A percentile compares a stretch with the other conserved stretches of the same genome.
These are phyloP conservation scores for Acronicta alni DNA, from an alignment of 2,888 invertebrate genomes.

Conservation along the genomic window DNA sequence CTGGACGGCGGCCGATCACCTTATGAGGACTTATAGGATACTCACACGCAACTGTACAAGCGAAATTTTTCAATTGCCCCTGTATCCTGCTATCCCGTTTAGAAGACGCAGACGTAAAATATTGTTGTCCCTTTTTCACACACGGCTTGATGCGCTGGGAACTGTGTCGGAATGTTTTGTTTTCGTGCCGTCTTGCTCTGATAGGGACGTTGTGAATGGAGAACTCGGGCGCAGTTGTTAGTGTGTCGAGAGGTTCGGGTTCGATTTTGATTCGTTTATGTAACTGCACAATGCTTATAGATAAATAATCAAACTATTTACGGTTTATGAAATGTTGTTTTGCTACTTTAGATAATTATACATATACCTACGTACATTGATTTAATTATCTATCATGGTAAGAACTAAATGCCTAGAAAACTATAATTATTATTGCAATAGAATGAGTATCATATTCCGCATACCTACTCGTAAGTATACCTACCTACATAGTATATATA, in stretches of 20 bases:
- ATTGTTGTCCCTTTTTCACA: slow-evolving; percentile 67
- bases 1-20: slow-evolving; percentile 61
- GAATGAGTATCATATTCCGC: too few relatives aligned
- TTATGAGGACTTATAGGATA: slow-evolving; percentile 69
- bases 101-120: slow-evolving; percentile 59
- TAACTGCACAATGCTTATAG: background rate
- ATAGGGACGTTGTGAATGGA: slow-evolving; percentile 79
- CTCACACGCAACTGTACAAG: slow-evolving; percentile 69
- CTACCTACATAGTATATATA: too few relatives aligned
- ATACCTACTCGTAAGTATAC: too few relatives aligned
- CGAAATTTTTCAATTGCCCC: slow-evolving; percentile 78
- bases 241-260: slow-evolving; percentile 54
- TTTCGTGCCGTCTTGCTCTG: slow-evolving; percentile 84
- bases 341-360: too few relatives aligned
- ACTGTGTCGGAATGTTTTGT: slow-evolving; percentile 88
- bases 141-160: slow-evolving; percentile 73
- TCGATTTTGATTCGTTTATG: slow-evolving; percentile 65
- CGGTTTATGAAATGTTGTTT: background rate
- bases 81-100: slow-evolving; percentile 78
- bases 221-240: slow-evolving; percentile 63
- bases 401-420: too few relatives aligned
- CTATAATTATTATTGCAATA: too few relatives aligned
- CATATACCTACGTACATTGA: too few relatives aligned
- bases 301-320: background rate
- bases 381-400: too few relatives aligned